These are phyloP conservation scores for Caranx ignobilis DNA, from an alignment of 2,113 vertebrate species.

Conservation along the genomic window DNA sequence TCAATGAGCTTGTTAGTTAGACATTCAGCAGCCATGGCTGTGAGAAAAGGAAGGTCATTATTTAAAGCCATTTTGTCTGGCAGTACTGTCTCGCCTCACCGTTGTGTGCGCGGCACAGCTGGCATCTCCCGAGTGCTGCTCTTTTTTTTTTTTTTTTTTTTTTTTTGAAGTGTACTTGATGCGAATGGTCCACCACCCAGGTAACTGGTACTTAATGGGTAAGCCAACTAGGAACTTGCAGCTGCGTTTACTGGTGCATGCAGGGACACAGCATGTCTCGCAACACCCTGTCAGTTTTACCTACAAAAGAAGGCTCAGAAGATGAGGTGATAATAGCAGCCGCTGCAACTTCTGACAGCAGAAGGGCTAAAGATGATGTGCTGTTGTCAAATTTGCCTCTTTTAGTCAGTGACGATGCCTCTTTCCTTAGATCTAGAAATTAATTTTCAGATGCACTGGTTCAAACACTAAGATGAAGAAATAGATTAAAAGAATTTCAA, in stretches of 20 bases:
- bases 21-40: slow-evolving; percentile 23
- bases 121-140: slow-evolving; percentile 23
- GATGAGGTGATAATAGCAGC: slow-evolving; percentile 22
- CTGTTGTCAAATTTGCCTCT: not conserved
- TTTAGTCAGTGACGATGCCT: not conserved
- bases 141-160: not conserved
- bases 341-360: not conserved
- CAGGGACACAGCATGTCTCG: slow-evolving; percentile 20
- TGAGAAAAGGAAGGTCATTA: slow-evolving; percentile 38
- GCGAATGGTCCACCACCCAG: slow-evolving; percentile 45
- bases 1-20: slow-evolving; percentile 41
- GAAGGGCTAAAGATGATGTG: not conserved
- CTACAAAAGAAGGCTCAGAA: slow-evolving; percentile 10
- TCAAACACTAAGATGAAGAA: slow-evolving; percentile 3
- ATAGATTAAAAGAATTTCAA: not conserved
- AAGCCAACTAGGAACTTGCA: slow-evolving; percentile 40
- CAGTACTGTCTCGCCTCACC: slow-evolving; percentile 9
- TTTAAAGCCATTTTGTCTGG: slow-evolving; percentile 27
- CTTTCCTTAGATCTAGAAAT: not conserved
- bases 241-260: slow-evolving; percentile 54
- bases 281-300: slow-evolving; percentile 47
- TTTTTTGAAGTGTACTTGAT: slow-evolving; percentile 19
- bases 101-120: slow-evolving; percentile 17
- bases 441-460: not conserved
- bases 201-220: slow-evolving; percentile 50